Evolutionary conservation across 2,797 vertebrate species (phyloP), one percentile per base, ranked within the genome.

Genomic region (Ataeniobius toweri): DNA sequence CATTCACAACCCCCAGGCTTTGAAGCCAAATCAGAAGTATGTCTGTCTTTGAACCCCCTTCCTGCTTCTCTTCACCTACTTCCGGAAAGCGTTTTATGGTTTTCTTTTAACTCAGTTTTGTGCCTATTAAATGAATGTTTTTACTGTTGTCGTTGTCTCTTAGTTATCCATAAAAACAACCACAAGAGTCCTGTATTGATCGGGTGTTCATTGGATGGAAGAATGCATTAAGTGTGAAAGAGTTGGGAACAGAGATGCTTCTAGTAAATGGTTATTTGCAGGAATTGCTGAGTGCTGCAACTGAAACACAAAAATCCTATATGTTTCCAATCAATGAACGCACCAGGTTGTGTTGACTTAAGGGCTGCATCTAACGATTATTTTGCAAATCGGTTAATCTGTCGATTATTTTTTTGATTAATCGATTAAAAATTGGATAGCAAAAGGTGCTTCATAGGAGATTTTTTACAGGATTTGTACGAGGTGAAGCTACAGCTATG

Each of bases 21-120:
- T 92, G 92, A 93, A 92, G 90, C 91, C 74, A 88, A 90, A 86
- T 93, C 91, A 91, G 78, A 80, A 87, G 79, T 81, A 78, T 88
- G 83, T 87, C 81, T 82, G 84, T 75, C 75, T 39, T 87, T 86
- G 77, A 82, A 75, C 48, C 74, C 55, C 71, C 76, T 36, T 24
- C 74, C 58, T 61, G 67, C 69, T 46, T 65, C 84, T 71, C 18
- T 61, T 61, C 59, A 28, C 26, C 14, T 61, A 10, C 14, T 6
- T 36, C 16, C 14, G 28, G 6, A 8, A 63, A 63, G 28, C 59
- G 31, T 68, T 87, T 85, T 56, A 82, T 58, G 41, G 80, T 83
- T 85, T 77, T 28, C 75, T 83, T 85, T 89, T 83, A 71, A 75
- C 55, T 73, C 44, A 1, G 14, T 56, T 83, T 86, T 86, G 81